Evolutionary conservation across 2,888 invertebrate genomes (phyloP).

Genomic region (Ennomos erosarius): DNA sequence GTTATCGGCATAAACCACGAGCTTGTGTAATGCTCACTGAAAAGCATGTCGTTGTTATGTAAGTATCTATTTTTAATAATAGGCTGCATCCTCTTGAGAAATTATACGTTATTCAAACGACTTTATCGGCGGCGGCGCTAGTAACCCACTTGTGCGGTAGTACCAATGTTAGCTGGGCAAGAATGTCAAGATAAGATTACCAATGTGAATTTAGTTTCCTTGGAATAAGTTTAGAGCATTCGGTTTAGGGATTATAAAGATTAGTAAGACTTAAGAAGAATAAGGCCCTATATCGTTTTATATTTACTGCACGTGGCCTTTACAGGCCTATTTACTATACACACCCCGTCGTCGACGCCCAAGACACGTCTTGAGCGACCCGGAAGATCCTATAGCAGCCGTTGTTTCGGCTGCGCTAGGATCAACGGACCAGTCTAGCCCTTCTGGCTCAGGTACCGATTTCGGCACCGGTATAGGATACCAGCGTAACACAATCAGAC

Average conservation of each 20-base stretch:
- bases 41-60: neutral
- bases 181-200: constrained; percentile 39
- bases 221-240: constrained; percentile 1
- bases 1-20: neutral
- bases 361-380: too few relatives aligned
- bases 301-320: neutral
- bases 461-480: too few relatives aligned
- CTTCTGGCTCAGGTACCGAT: too few relatives aligned
- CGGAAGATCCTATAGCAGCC: too few relatives aligned
- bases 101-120: constrained; percentile 29
- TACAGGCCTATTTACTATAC: too few relatives aligned
- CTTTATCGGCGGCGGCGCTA: constrained; percentile 30
- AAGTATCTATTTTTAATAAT: neutral
- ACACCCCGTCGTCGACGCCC: too few relatives aligned
- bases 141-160: constrained; percentile 34
- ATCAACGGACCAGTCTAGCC: too few relatives aligned
- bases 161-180: constrained; percentile 32
- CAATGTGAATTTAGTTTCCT: constrained; percentile 23
- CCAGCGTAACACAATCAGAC: too few relatives aligned
- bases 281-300: neutral
- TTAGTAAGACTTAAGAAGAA: too few relatives aligned
- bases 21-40: neutral
- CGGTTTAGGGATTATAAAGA: neutral
- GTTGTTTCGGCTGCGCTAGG: too few relatives aligned
- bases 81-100: neutral